These are phyloP conservation scores for Eilema sororculum DNA, from an alignment of 2,888 invertebrate genomes.

Conservation along the genomic window DNA sequence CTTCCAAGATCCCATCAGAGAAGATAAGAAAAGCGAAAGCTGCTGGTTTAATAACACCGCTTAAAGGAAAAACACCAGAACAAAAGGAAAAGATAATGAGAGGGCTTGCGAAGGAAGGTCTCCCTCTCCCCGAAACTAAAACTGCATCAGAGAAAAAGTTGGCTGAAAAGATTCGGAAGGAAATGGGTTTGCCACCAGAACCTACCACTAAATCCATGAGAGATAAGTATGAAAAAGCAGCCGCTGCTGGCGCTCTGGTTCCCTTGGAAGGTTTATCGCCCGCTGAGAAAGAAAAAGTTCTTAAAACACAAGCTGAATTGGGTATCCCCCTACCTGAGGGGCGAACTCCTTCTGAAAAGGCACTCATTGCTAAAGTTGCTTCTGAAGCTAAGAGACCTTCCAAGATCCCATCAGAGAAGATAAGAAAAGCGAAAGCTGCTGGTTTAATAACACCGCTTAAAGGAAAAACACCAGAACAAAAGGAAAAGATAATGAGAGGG, in stretches of 20 bases:
- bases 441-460: constrained; percentile 25
- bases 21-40: constrained; percentile 5
- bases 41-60: background rate
- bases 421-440: constrained; percentile 18
- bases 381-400: constrained; percentile 20
- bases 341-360: background rate
- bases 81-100: constrained; percentile 31
- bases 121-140: constrained; percentile 31
- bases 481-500: constrained; percentile 28
- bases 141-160: constrained; percentile 31
- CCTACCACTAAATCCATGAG: constrained; percentile 45
- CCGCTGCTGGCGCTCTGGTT: constrained; percentile 36
- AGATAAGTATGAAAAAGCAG: constrained; percentile 29
- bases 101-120: constrained; percentile 28
- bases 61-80: constrained; percentile 22
- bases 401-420: background rate
- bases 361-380: constrained; percentile 40
- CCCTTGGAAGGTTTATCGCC: constrained; percentile 21
- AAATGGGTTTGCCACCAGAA: constrained; percentile 39
- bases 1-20: constrained; percentile 8
- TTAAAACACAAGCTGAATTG: constrained; percentile 9
- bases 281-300: constrained; percentile 20
- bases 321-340: background rate
- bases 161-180: constrained; percentile 21
- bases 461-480: constrained; percentile 26